phyloP scores from a whole-genome alignment of 2,888 invertebrate genomes.

The Archips crataeganus region DNA sequence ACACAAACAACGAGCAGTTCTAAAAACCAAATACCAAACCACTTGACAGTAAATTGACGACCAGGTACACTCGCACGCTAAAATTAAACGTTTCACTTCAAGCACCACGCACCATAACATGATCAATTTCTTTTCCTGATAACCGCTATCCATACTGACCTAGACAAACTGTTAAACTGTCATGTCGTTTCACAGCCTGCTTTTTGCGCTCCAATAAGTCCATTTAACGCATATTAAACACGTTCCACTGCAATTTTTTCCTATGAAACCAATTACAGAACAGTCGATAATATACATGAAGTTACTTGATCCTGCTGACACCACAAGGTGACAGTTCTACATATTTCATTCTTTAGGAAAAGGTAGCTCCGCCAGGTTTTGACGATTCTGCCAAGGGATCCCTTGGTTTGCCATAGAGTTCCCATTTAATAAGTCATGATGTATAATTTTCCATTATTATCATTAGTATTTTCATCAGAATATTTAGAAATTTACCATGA shows the following conservation, averaged over 20 bases:
- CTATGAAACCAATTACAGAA: constrained; percentile 6
- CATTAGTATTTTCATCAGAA: too few relatives aligned
- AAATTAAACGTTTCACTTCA: neutral
- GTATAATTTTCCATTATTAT: too few relatives aligned
- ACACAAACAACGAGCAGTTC: neutral
- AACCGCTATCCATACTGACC: constrained; percentile 31
- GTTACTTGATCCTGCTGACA: neutral
- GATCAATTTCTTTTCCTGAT: constrained; percentile 28
- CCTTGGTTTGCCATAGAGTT: too few relatives aligned
- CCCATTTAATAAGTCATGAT: too few relatives aligned
- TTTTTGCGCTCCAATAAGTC: constrained; percentile 35
- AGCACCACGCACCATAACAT: neutral
- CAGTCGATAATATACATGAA: neutral
- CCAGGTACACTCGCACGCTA: neutral
- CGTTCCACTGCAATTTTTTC: constrained; percentile 31
- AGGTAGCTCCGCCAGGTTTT: too few relatives aligned
- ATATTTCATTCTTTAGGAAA: too few relatives aligned
- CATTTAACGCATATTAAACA: constrained; percentile 7
- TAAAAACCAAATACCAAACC: neutral
- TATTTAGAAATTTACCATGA: too few relatives aligned
- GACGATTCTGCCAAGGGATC: too few relatives aligned
- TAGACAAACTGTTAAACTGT: constrained; percentile 23
- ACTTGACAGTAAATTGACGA: neutral
- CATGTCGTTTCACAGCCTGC: constrained; percentile 38
- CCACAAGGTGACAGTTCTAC: neutral